Conservation (phyloP, 1,140 invertebrate species). For the Sesamia nonagrioides region DNA sequence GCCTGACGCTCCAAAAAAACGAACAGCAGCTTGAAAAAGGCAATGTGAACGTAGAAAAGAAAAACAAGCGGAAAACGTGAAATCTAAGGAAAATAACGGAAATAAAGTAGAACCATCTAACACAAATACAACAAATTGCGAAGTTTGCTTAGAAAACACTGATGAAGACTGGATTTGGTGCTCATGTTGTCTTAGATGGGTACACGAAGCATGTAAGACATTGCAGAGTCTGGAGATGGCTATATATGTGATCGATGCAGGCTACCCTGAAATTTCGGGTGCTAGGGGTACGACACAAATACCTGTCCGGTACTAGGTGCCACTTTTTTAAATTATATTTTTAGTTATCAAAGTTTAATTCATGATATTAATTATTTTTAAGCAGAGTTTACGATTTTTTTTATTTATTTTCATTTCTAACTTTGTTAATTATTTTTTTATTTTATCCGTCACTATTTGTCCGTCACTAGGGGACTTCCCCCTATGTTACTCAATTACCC, state of each 20-base stretch:
- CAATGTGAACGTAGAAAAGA: constrained; percentile 48
- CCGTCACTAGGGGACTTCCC: not conserved
- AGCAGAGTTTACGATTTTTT: not conserved
- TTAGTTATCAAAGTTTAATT: too few species aligned
- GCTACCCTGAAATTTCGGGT: constrained; percentile 48
- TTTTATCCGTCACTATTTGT: not conserved
- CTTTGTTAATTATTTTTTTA: not conserved
- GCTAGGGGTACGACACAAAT: constrained; percentile 26
- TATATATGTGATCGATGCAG: constrained; percentile 57
- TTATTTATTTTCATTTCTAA: constrained; percentile 20
- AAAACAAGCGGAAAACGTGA: constrained; percentile 38
- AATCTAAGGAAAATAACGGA: too few species aligned
- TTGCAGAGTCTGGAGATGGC: constrained; percentile 55
- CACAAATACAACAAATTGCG: too few species aligned
- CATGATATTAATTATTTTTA: constrained; percentile 27
- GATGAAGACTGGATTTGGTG: too few species aligned
- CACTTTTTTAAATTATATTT: constrained; percentile 34
- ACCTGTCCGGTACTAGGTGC: constrained; percentile 42
- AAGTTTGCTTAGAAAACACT: too few species aligned
- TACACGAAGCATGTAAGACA: constrained; percentile 55
- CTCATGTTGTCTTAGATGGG: constrained; percentile 49
- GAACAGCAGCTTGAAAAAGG: constrained; percentile 48
- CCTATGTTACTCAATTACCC: too few species aligned
- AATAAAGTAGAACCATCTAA: too few species aligned
- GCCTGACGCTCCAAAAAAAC: constrained; percentile 51